A percentile compares a stretch with the other conserved stretches of the same genome.
phyloP scores from a whole-genome alignment of 2,888 invertebrate genomes.

The Punctoribates punctum region DNA sequence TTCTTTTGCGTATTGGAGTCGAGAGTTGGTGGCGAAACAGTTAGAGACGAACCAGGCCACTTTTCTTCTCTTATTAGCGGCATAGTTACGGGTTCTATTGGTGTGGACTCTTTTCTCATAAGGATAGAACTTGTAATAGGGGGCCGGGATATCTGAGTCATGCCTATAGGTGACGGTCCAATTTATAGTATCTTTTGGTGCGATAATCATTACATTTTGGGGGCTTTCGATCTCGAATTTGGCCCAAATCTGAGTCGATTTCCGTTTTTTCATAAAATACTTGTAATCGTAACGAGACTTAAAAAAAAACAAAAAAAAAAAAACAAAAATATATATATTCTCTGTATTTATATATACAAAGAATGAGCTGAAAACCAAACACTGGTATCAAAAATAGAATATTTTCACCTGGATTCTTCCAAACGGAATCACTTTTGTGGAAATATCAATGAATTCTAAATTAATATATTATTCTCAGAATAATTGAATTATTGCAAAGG shows the following conservation, averaged over 20 bases:
- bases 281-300: neutral
- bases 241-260: slow-evolving; percentile 66
- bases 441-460: no score
- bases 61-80: slow-evolving; percentile 58
- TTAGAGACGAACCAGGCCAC: slow-evolving; percentile 98
- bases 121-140: slow-evolving; percentile 90
- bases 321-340: no score
- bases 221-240: slow-evolving; percentile 92
- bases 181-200: slow-evolving; percentile 61
- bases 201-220: slow-evolving; percentile 62
- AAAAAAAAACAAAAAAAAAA: no score
- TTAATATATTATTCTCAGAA: no score
- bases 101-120: slow-evolving; percentile 51
- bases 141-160: slow-evolving; percentile 92
- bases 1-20: slow-evolving; percentile 79
- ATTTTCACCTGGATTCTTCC: no score
- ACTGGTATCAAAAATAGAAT: no score
- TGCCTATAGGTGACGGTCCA: slow-evolving; percentile 95
- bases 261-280: neutral
- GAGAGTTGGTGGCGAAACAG: slow-evolving; percentile 84
- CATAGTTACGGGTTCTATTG: slow-evolving; percentile 37
- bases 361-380: no score
- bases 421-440: no score
- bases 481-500: no score
- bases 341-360: no score